Percentiles rank a stretch among this genome's conserved stretches.
Conservation (phyloP, 2,797 vertebrate genomes). For the Luscinia luscinia region DNA sequence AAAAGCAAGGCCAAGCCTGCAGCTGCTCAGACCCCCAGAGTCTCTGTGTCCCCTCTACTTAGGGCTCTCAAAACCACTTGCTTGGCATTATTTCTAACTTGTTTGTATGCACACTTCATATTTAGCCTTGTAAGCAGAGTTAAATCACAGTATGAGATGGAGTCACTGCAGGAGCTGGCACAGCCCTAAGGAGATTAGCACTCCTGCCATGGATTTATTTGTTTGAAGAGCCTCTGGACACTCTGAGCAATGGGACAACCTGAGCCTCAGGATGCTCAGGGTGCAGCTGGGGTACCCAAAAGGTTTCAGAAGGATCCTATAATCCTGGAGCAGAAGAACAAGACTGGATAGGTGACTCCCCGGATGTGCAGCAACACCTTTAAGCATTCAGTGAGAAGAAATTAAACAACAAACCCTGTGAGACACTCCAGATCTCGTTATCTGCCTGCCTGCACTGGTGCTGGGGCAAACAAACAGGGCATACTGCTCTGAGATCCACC, state of each 20-base stretch:
- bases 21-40: neutral
- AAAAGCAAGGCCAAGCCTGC: neutral
- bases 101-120: rapidly evolving
- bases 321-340: neutral
- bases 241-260: neutral
- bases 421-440: neutral
- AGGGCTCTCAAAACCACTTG: neutral
- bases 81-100: neutral
- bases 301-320: neutral
- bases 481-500: neutral
- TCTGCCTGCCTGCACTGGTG: neutral
- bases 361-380: rapidly evolving
- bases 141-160: neutral
- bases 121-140: neutral
- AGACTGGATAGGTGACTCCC: neutral
- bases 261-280: neutral
- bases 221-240: neutral
- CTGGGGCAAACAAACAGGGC: neutral
- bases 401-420: neutral
- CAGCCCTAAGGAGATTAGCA: neutral
- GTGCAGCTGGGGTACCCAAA: neutral
- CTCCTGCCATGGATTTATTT: neutral
- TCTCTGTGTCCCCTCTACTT: neutral
- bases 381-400: neutral
- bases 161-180: neutral